phyloP scores from a whole-genome alignment of 2,113 vertebrate genomes.

The Mirza zaza region DNA sequence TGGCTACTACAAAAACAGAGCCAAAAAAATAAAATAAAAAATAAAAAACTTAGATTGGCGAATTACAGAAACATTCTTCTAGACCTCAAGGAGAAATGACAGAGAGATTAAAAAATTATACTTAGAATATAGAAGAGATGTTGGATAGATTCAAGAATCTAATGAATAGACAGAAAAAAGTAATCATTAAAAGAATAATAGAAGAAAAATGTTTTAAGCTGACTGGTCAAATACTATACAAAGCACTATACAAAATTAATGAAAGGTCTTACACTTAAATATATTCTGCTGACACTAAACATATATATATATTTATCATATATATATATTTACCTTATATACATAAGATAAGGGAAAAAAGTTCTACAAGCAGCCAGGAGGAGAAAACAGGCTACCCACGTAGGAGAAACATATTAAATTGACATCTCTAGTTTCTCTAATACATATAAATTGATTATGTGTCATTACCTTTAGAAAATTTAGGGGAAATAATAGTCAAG shows the following conservation, averaged over 20 bases:
- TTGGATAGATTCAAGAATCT: not conserved
- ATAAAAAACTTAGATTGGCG: not conserved
- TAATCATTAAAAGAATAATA: not conserved
- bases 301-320: not conserved
- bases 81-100: not conserved
- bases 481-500: not conserved
- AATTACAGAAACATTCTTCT: not conserved
- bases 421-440: not conserved
- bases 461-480: not conserved
- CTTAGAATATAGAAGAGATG: not conserved
- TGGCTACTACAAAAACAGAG: not conserved
- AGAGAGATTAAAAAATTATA: not conserved
- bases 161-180: not conserved
- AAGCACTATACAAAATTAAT: not conserved
- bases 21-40: not conserved
- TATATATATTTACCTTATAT: too few species aligned
- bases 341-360: not conserved
- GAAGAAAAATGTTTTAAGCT: not conserved
- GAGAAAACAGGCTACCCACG: not conserved
- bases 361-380: not conserved
- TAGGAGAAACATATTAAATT: not conserved
- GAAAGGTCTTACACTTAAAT: not conserved
- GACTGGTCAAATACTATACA: not conserved
- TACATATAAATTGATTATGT: not conserved
- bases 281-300: not conserved